phyloP scores from a whole-genome alignment of 2,113 vertebrate species.

The Neomonachus schauinslandi region DNA sequence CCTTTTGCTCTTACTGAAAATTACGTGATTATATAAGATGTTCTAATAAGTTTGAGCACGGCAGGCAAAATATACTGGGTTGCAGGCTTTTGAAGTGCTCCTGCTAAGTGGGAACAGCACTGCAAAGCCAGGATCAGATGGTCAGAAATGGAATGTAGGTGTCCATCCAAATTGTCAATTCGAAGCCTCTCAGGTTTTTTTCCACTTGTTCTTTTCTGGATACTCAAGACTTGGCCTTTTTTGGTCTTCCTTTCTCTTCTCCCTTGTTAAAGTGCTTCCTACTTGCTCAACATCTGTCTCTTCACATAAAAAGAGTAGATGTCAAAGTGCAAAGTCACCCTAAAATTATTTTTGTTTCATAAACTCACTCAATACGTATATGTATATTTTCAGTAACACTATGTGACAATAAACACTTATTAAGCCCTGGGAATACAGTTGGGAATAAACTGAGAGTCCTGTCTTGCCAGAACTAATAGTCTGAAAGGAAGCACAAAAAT shows the following conservation, averaged over 20 bases:
- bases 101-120: conserved; percentile 27
- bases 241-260: background rate
- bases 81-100: conserved; percentile 37
- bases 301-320: background rate
- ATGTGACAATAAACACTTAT: background rate
- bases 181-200: background rate
- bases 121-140: background rate
- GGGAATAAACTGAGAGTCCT: background rate
- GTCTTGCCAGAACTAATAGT: background rate
- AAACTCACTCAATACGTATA: background rate
- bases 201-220: background rate
- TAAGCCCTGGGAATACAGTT: background rate
- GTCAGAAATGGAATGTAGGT: conserved; percentile 8
- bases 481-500: background rate
- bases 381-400: background rate
- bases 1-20: conserved; percentile 48
- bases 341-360: conserved; percentile 19
- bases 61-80: conserved; percentile 28
- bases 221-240: background rate
- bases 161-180: background rate
- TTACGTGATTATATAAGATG: background rate
- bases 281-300: background rate
- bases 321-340: background rate
- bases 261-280: background rate
- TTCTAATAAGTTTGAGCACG: conserved; percentile 46